Conservation (phyloP, 2,797 vertebrate species). For the Liparis tanakae region DNA sequence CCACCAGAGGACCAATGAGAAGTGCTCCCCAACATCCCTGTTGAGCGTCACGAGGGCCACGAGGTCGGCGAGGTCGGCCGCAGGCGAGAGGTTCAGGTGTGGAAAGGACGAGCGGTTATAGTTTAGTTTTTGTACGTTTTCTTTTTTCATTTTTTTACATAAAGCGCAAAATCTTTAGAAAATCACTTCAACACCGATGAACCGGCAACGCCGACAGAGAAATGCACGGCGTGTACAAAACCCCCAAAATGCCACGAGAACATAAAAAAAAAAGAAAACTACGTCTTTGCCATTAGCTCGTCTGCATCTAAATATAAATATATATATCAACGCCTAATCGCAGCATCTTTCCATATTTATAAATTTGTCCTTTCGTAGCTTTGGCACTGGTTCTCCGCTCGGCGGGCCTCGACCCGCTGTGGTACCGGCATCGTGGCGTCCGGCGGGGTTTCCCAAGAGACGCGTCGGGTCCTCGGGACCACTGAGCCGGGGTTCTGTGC, state of each 20-base stretch:
- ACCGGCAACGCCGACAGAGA: conserved; percentile 65
- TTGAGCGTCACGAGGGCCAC: not conserved
- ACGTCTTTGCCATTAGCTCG: conserved; percentile 75
- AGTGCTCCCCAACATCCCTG: not conserved
- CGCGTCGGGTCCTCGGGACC: conserved; percentile 38
- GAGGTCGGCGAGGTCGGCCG: conserved; percentile 25
- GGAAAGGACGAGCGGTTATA: conserved; percentile 52
- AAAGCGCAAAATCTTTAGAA: conserved; percentile 68
- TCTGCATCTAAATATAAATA: conserved; percentile 83
- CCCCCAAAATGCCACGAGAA: conserved; percentile 66
- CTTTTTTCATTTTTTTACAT: conserved; percentile 48
- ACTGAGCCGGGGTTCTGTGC: conserved; percentile 1
- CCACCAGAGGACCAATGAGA: not conserved
- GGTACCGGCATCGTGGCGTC: conserved; percentile 56
- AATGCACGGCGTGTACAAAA: conserved; percentile 71
- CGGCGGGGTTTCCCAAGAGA: conserved; percentile 36
- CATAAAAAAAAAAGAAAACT: conserved; percentile 62
- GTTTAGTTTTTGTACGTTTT: conserved; percentile 3
- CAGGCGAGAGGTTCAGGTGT: conserved; percentile 67
- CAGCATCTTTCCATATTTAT: conserved; percentile 71
- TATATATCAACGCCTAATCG: conserved; percentile 77
- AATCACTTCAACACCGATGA: conserved; percentile 68
- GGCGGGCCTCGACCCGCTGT: conserved; percentile 45
- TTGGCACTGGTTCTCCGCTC: conserved; percentile 75
- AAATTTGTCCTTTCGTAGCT: conserved; percentile 62